A percentile compares a stretch with the other conserved stretches of the same genome.
Evolutionary conservation across 2,888 invertebrate species (phyloP).

Genomic region (Athrips mouffetella): DNA sequence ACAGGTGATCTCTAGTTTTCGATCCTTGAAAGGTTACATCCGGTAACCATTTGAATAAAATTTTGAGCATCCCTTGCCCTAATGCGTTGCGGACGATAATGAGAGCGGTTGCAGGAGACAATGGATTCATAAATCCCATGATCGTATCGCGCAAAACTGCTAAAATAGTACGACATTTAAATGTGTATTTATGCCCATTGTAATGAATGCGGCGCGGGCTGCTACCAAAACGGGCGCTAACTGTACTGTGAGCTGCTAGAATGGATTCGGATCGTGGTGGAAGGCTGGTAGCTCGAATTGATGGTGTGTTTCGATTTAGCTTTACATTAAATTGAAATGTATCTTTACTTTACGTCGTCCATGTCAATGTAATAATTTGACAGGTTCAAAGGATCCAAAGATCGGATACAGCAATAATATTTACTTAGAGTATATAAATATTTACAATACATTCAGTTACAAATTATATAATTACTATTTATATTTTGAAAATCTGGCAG

Average conservation of each 20-base stretch:
- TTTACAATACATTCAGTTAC: too few species aligned
- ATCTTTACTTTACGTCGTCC: too few species aligned
- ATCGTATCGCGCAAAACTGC: conserved; percentile 61
- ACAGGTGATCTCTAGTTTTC: too few species aligned
- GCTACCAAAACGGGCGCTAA: conserved; percentile 41
- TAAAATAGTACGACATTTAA: conserved; percentile 60
- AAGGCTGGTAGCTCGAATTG: background rate
- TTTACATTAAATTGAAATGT: too few species aligned
- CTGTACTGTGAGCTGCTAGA: conserved; percentile 10
- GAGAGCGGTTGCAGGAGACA: conserved; percentile 59
- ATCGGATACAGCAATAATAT: too few species aligned
- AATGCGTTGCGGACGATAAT: conserved; percentile 50
- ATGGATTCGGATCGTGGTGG: conserved; percentile 4
- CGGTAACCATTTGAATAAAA: too few species aligned
- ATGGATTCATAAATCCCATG: conserved; percentile 65
- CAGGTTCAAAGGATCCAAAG: too few species aligned
- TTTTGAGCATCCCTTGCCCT: conserved; percentile 13
- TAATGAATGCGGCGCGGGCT: conserved; percentile 46
- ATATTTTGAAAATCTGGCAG: too few species aligned
- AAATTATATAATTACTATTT: too few species aligned
- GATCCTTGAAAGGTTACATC: too few species aligned
- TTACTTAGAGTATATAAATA: too few species aligned
- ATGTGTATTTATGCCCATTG: conserved; percentile 60
- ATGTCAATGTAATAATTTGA: too few species aligned
- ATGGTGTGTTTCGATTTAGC: background rate